These are phyloP conservation scores for Orthosia cruda DNA, from an alignment of 2,888 invertebrate genomes.

Conservation along the genomic window DNA sequence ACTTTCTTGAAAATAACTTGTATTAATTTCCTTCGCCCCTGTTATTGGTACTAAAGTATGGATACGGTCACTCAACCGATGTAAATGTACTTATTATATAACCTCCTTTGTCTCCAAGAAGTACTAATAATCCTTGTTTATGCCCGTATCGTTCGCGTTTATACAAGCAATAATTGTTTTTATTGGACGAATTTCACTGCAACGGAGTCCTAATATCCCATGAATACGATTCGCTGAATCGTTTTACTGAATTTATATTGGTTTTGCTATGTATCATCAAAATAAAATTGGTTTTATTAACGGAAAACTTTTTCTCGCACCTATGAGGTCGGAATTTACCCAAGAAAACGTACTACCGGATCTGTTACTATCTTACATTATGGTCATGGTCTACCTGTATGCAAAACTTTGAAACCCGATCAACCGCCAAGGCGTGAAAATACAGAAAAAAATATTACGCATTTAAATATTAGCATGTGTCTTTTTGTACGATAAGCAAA, in stretches of 20 bases:
- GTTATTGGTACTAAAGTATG: constrained; percentile 80
- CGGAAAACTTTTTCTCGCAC: not conserved
- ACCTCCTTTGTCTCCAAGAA: constrained; percentile 75
- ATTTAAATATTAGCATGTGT: no score
- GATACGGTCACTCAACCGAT: constrained; percentile 80
- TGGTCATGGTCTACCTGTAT: not conserved
- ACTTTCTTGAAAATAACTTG: constrained; percentile 79
- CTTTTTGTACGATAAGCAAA: no score
- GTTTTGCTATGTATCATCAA: constrained; percentile 56
- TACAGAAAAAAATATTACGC: no score
- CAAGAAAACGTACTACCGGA: not conserved
- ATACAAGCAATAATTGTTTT: constrained; percentile 82
- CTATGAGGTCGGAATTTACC: not conserved
- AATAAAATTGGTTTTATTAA: constrained; percentile 46
- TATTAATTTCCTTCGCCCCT: constrained; percentile 79
- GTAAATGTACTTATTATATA: constrained; percentile 84
- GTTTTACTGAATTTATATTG: constrained; percentile 64
- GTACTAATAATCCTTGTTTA: constrained; percentile 79
- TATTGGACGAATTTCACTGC: constrained; percentile 79
- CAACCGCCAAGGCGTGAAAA: no score
- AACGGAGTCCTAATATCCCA: constrained; percentile 69
- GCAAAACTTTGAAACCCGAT: not conserved
- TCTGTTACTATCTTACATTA: no score
- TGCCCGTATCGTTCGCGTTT: constrained; percentile 78
- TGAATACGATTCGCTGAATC: constrained; percentile 67